phyloP scores from a whole-genome alignment of 2,113 vertebrate species.

The Cyrtonyx montezumae region DNA sequence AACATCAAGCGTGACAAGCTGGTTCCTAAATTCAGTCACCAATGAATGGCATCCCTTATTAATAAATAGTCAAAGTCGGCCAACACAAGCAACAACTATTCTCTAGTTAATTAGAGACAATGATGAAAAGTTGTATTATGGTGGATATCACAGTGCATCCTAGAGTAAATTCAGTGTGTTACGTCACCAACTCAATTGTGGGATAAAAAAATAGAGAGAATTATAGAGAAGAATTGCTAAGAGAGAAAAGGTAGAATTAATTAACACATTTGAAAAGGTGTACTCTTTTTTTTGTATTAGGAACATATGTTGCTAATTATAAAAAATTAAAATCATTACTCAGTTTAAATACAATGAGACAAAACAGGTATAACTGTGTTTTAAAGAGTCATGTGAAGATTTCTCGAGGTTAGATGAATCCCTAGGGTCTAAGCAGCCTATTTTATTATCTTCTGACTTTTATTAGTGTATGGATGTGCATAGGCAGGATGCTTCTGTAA shows the following conservation, averaged over 20 bases:
- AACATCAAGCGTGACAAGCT: not conserved
- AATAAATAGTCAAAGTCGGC: not conserved
- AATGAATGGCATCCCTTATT: not conserved
- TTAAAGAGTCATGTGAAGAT: not conserved
- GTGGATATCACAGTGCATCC: not conserved
- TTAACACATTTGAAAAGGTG: not conserved
- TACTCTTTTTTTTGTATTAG: not conserved
- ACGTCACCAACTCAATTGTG: not conserved
- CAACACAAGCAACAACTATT: not conserved
- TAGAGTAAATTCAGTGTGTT: not conserved
- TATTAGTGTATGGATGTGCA: constrained; percentile 6
- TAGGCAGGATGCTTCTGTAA: constrained; percentile 7
- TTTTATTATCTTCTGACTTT: constrained; percentile 29
- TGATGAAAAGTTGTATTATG: not conserved
- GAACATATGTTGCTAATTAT: not conserved
- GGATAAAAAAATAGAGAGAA: not conserved
- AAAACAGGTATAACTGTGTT: not conserved
- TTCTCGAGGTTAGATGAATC: not conserved
- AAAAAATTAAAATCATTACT: not conserved
- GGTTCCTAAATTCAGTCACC: not conserved
- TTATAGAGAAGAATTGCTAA: not conserved
- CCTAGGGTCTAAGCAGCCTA: not conserved
- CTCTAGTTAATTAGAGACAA: not conserved
- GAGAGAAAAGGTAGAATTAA: not conserved
- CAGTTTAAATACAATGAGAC: not conserved